phyloP scores from a whole-genome alignment of 2,888 invertebrate genomes.

The Oegoconia quadripuncta region DNA sequence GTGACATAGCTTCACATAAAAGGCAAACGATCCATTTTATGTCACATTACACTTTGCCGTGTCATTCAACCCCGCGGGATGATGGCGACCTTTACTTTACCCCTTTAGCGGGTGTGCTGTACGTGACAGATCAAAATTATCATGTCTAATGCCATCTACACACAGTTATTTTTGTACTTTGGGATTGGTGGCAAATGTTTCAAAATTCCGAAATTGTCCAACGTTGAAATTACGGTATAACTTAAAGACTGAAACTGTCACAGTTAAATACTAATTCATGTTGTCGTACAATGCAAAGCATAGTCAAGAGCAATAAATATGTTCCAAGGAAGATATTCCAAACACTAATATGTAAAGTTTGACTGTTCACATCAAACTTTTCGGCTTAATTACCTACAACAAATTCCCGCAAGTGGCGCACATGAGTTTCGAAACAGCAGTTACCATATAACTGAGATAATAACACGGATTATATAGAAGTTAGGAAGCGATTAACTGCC shows the following conservation, averaged over 20 bases:
- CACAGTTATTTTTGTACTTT: too few relatives aligned
- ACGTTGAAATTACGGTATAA: too few relatives aligned
- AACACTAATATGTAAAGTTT: too few relatives aligned
- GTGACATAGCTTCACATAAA: slow-evolving; percentile 31
- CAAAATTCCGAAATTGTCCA: too few relatives aligned
- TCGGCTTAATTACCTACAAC: too few relatives aligned
- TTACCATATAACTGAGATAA: background rate
- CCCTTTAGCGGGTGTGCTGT: slow-evolving; percentile 29
- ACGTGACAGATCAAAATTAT: slow-evolving; percentile 29
- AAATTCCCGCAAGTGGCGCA: background rate
- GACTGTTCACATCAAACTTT: too few relatives aligned
- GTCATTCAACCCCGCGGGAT: slow-evolving; percentile 36
- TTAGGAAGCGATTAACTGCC: slow-evolving; percentile 10
- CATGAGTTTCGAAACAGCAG: slow-evolving; percentile 1
- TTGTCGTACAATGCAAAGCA: too few relatives aligned
- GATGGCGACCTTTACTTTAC: slow-evolving; percentile 29
- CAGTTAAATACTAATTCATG: too few relatives aligned
- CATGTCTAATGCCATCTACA: background rate
- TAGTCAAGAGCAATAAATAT: background rate
- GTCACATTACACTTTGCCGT: slow-evolving; percentile 38
- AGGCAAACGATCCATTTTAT: slow-evolving; percentile 48
- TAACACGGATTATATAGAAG: slow-evolving; percentile 4
- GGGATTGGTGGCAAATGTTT: too few relatives aligned
- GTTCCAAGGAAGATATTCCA: background rate
- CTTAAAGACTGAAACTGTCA: too few relatives aligned